Evolutionary conservation across 2,888 invertebrate species (phyloP).

Genomic region (Melipona bicolor): DNA sequence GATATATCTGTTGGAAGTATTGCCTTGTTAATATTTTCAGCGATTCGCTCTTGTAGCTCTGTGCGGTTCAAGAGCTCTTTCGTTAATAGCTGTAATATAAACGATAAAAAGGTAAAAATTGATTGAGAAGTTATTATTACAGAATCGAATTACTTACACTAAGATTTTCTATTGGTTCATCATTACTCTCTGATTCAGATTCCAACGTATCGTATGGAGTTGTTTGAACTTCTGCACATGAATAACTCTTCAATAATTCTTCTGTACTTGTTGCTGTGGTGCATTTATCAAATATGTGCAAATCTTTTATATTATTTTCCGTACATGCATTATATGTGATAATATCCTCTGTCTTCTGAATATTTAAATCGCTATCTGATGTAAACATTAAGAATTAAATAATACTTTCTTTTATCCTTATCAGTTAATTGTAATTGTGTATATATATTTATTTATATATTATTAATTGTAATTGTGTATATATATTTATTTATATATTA

Average conservation of each 20-base stretch:
- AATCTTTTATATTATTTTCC: neutral
- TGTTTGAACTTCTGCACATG: constrained; percentile 81
- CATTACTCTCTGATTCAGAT: constrained; percentile 73
- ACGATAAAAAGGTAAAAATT: constrained; percentile 2
- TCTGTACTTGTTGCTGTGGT: constrained; percentile 80
- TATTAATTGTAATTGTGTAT: neutral
- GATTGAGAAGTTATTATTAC: neutral
- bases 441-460: too few species aligned
- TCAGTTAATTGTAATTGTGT: neutral
- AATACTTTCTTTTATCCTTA: neutral
- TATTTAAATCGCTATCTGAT: constrained; percentile 3
- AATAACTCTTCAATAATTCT: constrained; percentile 73
- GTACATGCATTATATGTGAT: neutral
- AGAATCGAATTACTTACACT: constrained; percentile 73
- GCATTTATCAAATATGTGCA: constrained; percentile 51
- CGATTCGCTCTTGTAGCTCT: constrained; percentile 86
- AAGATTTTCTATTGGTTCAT: constrained; percentile 80
- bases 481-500: too few species aligned
- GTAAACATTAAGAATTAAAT: neutral
- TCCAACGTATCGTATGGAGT: constrained; percentile 76
- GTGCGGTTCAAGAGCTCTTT: constrained; percentile 85
- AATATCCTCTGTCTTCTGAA: constrained; percentile 3
- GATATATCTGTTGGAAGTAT: constrained; percentile 76
- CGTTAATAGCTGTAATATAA: constrained; percentile 81
- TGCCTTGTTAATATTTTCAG: constrained; percentile 85